These are phyloP conservation scores for Pseudomyrmex sp. DNA, from an alignment of 1,140 invertebrate genomes.

Conservation along the genomic window DNA sequence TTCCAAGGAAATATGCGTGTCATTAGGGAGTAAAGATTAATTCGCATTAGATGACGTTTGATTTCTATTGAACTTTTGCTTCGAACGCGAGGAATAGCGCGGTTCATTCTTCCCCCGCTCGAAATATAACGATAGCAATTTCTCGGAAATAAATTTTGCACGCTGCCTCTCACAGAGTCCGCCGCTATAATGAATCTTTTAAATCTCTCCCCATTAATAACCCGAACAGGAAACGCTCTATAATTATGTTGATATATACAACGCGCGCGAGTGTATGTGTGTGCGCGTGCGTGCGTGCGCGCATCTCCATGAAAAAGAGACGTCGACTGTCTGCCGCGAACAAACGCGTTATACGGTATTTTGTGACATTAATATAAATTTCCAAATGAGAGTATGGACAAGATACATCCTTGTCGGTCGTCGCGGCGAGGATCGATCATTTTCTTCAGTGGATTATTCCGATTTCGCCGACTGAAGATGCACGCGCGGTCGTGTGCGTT, in stretches of 20 bases:
- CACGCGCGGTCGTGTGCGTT: not conserved
- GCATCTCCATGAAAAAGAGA: not conserved
- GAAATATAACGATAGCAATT: constrained; percentile 20
- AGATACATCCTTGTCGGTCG: constrained; percentile 41
- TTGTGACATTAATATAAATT: constrained; percentile 51
- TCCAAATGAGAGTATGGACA: constrained; percentile 28
- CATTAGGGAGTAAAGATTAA: not conserved
- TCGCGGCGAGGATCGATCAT: constrained; percentile 37
- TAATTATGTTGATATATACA: constrained; percentile 45
- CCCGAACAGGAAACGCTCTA: constrained; percentile 9
- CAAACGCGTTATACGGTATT: not conserved
- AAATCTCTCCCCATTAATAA: constrained; percentile 24
- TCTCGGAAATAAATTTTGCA: constrained; percentile 28
- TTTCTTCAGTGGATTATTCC: constrained; percentile 30
- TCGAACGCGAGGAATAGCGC: too few relatives aligned
- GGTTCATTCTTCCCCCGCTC: too few relatives aligned
- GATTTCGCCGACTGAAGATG: not conserved
- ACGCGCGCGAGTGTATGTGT: not conserved
- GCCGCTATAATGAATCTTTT: constrained; percentile 26
- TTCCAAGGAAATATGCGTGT: constrained; percentile 5
- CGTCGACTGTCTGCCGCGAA: not conserved
- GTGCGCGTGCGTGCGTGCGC: not conserved
- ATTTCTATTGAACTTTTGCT: constrained; percentile 6
- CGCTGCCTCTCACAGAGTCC: not conserved
- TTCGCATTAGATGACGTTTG: not conserved